Base-by-base conservation (phyloP, 1,140 invertebrate genomes). In the Dendrolimus punctatus region DNA sequence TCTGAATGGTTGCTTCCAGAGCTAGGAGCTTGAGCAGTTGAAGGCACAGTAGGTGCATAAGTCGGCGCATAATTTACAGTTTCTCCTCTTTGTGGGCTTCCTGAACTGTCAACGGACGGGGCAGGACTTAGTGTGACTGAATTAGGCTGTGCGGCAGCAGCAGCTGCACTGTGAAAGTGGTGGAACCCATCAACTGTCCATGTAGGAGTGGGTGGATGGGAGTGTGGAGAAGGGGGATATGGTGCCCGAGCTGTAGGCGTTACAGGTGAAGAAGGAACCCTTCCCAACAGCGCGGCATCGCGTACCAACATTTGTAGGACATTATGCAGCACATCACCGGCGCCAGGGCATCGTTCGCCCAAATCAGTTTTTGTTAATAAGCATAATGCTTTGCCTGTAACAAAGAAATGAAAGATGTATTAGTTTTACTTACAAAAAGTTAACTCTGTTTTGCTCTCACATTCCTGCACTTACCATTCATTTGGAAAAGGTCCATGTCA, bases 401-500 rank as follows among this genome's bases (percentile, higher is more conserved):
- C 62, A 36, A 57, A 59, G 42, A 60, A 55, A 61, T 53, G 62
- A 48, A 40, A n/a, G 2, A 23, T 23, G 23, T 23, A 23, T 23
- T 23, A 23, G 23, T 23, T 23, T 23, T 23, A 23, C 23, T 23
- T 23, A 2, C 23, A 23, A 23, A 23, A 23, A 23, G 23, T 3
- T 23, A 23, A 23, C 23, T 23, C 23, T 23, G 23, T 23, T 23
- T 23, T 23, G 23, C 3, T 23, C 23, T 23, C 23, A 23, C 23
- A 3, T 23, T 6, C 39, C 9, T n/a, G 41, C 55, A 62, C 86
- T 90, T 89, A 92, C 97, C 97, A 83, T 99, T 99, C 96, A 99
- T 98, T 88, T 97, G 96, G 82, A 99, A 98, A 87, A 96, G 92
- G 70, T 98, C 96, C 90, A 96, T 93, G 74, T 98, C 95, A 69